Percentiles rank a stretch among this genome's conserved stretches.
phyloP scores from a whole-genome alignment of 2,888 invertebrate species.

The Alloscopus bannaensis region DNA sequence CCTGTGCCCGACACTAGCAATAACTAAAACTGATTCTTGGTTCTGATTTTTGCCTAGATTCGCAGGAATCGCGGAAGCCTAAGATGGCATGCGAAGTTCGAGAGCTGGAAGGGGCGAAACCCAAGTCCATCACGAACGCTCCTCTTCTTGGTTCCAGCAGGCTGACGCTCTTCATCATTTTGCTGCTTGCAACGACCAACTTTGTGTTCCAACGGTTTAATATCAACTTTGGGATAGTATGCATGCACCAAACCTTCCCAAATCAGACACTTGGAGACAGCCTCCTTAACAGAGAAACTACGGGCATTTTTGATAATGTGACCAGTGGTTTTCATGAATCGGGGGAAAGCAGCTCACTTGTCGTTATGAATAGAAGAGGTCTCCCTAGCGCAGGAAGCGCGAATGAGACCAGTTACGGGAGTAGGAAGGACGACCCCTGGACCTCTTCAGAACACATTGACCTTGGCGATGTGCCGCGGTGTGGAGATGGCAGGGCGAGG shows the following conservation, averaged over 20 bases:
- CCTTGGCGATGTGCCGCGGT: background rate
- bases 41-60: too few species aligned
- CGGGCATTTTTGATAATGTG: constrained; percentile 17
- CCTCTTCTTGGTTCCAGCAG: constrained; percentile 33
- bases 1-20: too few species aligned
- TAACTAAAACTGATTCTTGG: too few species aligned
- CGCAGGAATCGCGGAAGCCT: too few species aligned
- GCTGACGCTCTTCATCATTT: constrained; percentile 74
- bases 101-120: too few species aligned
- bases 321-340: constrained; percentile 3
- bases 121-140: constrained; percentile 12
- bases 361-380: constrained; percentile 21
- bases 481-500: too few species aligned
- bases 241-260: constrained; percentile 77
- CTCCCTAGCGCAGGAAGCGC: too few species aligned
- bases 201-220: constrained; percentile 77
- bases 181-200: constrained; percentile 75
- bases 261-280: too few species aligned
- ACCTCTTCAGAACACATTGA: background rate
- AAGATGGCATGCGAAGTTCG: too few species aligned
- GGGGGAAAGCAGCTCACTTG: constrained; percentile 27
- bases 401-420: background rate
- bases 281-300: too few species aligned
- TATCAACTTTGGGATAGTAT: constrained; percentile 78
- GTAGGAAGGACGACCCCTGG: background rate